Evolutionary conservation across 2,113 vertebrate species (phyloP).

Genomic region (Steatornis caripensis): DNA sequence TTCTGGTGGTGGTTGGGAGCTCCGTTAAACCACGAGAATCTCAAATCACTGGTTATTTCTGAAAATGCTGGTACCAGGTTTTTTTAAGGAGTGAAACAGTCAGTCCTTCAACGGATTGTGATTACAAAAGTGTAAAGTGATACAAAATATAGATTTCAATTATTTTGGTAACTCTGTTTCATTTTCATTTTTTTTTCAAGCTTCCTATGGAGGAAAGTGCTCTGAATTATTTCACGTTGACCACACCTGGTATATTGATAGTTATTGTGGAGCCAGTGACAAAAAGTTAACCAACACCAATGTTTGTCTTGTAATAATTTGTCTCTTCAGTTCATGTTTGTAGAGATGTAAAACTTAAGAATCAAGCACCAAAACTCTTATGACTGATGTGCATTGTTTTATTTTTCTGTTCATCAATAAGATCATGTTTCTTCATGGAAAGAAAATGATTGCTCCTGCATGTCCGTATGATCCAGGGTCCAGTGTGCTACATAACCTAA

Average conservation of each 20-base stretch:
- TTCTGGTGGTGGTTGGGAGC: neutral
- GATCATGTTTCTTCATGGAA: neutral
- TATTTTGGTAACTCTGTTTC: neutral
- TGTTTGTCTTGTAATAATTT: neutral
- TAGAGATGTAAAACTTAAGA: neutral
- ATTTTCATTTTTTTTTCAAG: no score
- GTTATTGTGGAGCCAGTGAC: neutral
- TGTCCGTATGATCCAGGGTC: neutral
- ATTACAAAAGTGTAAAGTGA: neutral
- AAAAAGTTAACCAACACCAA: neutral
- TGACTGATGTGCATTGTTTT: neutral
- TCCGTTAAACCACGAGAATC: neutral
- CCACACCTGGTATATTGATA: neutral
- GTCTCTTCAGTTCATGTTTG: neutral
- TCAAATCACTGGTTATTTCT: neutral
- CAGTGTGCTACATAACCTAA: constrained; percentile 8
- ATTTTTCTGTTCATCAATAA: neutral
- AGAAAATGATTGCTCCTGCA: neutral
- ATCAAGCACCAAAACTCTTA: neutral
- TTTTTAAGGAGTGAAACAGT: neutral
- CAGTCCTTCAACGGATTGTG: neutral
- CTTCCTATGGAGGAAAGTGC: neutral
- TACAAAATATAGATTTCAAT: neutral
- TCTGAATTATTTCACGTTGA: neutral
- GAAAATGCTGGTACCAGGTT: neutral